These are phyloP conservation scores for Antrozous pallidus DNA, from an alignment of 2,797 vertebrate genomes.

Conservation along the genomic window DNA sequence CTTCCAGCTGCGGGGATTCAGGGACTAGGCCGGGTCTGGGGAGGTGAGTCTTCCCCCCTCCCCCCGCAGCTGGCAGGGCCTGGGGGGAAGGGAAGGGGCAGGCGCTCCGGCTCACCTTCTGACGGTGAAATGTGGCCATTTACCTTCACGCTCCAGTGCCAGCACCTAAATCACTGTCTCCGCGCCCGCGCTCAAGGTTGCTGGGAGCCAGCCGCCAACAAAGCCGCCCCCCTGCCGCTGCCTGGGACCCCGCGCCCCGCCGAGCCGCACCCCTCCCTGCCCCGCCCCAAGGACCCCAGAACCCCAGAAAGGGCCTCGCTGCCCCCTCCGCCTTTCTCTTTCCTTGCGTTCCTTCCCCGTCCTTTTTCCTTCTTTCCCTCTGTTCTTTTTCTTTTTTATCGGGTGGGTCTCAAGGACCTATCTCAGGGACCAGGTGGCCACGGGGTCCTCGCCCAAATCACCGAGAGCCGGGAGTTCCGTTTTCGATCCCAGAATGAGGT, in stretches of 20 bases:
- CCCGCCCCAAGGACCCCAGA: too few relatives aligned
- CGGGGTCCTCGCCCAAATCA: background rate
- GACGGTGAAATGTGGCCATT: slow-evolving; percentile 97
- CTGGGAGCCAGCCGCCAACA: slow-evolving; percentile 73
- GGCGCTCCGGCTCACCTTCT: slow-evolving; percentile 80
- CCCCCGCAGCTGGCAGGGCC: background rate
- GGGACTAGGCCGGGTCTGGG: background rate
- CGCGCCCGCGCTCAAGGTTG: slow-evolving; percentile 93
- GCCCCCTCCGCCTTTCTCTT: background rate
- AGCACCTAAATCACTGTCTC: slow-evolving; percentile 95
- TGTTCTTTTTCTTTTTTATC: background rate
- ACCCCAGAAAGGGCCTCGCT: background rate
- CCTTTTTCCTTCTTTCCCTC: background rate
- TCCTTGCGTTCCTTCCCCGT: too few relatives aligned
- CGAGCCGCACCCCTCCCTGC: too few relatives aligned
- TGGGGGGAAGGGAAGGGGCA: slow-evolving; percentile 55
- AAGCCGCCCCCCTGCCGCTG: background rate
- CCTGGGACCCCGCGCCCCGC: background rate
- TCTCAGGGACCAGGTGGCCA: background rate
- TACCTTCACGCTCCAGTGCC: slow-evolving; percentile 94
- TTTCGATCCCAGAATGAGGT: background rate
- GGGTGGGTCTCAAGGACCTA: background rate
- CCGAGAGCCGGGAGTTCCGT: background rate
- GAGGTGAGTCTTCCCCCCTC: background rate
- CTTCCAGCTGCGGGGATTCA: background rate